A percentile compares a stretch with the other conserved stretches of the same genome.
Conservation (phyloP, 2,113 vertebrate species). For the Rhynchomys soricoides region DNA sequence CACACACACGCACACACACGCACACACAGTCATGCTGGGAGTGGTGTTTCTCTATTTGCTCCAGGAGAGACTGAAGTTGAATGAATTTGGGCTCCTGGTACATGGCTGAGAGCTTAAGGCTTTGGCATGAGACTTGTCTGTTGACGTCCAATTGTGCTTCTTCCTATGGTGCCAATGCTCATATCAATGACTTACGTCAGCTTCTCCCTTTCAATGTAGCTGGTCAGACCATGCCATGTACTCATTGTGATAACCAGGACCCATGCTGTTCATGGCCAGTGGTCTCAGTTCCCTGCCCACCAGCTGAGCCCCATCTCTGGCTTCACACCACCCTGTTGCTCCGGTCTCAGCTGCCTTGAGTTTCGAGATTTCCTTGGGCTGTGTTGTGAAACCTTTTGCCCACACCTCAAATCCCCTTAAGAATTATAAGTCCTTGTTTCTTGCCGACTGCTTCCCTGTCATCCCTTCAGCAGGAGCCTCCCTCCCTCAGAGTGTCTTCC, state of each 20-base stretch:
- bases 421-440: not conserved
- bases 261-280: not conserved
- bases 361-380: not conserved
- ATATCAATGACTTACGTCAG: not conserved
- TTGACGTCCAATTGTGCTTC: not conserved
- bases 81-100: not conserved
- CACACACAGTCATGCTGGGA: not conserved
- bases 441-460: not conserved
- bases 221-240: not conserved
- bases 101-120: not conserved
- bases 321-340: not conserved
- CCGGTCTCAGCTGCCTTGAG: not conserved
- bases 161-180: not conserved
- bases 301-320: not conserved
- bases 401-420: not conserved
- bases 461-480: not conserved
- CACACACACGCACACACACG: not conserved
- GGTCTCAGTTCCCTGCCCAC: fast-evolving
- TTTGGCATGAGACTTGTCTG: not conserved
- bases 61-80: not conserved
- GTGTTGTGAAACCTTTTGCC: not conserved
- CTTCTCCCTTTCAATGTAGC: not conserved
- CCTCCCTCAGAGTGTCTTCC: not conserved
- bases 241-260: not conserved
- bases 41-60: not conserved